Conservation (phyloP, 2,113 vertebrate species). For the Nothocercus julius region DNA sequence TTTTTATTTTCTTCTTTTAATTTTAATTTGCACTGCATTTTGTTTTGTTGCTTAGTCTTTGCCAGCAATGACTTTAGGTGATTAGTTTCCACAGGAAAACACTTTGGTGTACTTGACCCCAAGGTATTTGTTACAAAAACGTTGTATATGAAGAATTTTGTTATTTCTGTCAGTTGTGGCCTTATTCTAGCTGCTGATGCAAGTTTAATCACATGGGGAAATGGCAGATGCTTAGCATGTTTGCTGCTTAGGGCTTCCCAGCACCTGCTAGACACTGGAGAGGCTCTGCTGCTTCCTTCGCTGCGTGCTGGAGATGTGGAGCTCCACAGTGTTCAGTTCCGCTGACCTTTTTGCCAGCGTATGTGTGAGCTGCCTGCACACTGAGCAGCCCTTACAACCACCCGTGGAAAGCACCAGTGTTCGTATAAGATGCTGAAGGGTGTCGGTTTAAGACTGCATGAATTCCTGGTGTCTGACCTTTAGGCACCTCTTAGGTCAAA, state of each 20-base stretch:
- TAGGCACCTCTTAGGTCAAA: neutral
- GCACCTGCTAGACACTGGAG: neutral
- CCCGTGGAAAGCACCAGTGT: neutral
- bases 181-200: neutral
- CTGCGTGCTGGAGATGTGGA: neutral
- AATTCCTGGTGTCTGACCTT: neutral
- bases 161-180: neutral
- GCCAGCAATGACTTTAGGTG: neutral
- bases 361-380: neutral
- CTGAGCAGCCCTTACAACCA: neutral
- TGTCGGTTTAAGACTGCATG: neutral
- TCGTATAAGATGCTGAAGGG: neutral
- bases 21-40: neutral
- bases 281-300: neutral
- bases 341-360: accelerated
- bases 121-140: neutral
- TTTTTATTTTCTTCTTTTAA: neutral
- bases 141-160: neutral
- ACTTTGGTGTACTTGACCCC: neutral
- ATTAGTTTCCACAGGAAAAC: neutral
- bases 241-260: neutral
- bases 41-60: neutral
- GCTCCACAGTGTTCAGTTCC: neutral
- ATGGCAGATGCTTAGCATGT: too few relatives aligned
- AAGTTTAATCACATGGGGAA: neutral